phyloP scores from a whole-genome alignment of 2,888 invertebrate genomes.

The Catocala nupta region DNA sequence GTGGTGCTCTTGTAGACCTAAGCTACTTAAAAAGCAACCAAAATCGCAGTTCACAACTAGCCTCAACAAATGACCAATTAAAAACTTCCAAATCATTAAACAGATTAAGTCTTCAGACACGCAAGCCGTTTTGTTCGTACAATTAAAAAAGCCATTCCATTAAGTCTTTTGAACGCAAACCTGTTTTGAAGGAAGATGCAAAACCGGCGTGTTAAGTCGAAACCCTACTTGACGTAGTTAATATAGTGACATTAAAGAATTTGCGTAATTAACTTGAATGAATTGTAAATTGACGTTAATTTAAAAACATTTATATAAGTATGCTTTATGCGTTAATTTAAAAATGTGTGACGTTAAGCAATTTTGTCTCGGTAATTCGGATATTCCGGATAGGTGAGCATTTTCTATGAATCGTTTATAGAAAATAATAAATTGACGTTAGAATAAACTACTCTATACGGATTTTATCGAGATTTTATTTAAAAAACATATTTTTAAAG shows the following conservation, averaged over 20 bases:
- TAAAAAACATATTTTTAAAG: no score
- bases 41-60: no score
- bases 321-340: no score
- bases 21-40: no score
- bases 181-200: conserved; percentile 70
- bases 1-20: no score
- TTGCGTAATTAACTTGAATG: conserved; percentile 2
- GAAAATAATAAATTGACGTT: no score
- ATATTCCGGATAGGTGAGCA: no score
- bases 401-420: no score
- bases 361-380: no score
- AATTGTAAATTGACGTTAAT: not conserved
- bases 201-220: not conserved
- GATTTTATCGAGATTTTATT: no score
- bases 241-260: conserved; percentile 48
- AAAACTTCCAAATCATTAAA: conserved; percentile 27
- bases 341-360: no score
- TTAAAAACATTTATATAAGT: not conserved
- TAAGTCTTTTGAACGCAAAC: conserved; percentile 51
- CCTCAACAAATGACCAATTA: not conserved
- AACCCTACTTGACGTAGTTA: conserved; percentile 30
- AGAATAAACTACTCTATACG: no score
- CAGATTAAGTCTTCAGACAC: conserved; percentile 38
- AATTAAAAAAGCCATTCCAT: conserved; percentile 7
- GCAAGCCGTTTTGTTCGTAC: not conserved